phyloP scores from a whole-genome alignment of 2,888 invertebrate species.

The Acleris sparsana region DNA sequence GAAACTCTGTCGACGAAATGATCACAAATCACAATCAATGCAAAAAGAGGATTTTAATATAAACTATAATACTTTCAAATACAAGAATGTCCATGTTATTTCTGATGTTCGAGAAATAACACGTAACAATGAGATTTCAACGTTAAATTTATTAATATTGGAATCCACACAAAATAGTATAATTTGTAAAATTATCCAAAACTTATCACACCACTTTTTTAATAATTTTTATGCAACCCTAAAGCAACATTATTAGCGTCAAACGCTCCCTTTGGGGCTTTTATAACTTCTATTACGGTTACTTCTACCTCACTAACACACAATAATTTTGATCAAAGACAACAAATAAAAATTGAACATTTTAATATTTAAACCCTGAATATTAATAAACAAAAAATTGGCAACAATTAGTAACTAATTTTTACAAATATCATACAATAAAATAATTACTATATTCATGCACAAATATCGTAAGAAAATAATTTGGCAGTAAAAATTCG shows the following conservation, averaged over 20 bases:
- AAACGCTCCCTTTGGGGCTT: conserved; percentile 83
- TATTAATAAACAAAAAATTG: conserved; percentile 79
- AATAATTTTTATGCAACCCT: conserved; percentile 80
- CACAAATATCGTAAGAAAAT: conserved; percentile 83
- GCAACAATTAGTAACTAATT: conserved; percentile 82
- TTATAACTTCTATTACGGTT: conserved; percentile 79
- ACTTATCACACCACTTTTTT: conserved; percentile 82
- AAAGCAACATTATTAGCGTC: conserved; percentile 82
- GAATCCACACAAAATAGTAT: conserved; percentile 83
- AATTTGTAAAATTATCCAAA: conserved; percentile 84
- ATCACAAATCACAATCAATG: conserved; percentile 68
- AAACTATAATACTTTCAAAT: conserved; percentile 65
- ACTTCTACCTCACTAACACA: conserved; percentile 81
- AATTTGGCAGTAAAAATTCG: conserved; percentile 84
- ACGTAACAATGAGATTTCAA: conserved; percentile 63
- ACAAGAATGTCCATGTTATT: conserved; percentile 56
- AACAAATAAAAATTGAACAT: conserved; percentile 81
- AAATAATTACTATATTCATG: conserved; percentile 83
- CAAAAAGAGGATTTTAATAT: conserved; percentile 52
- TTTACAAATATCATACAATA: conserved; percentile 79
- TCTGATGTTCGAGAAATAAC: conserved; percentile 61
- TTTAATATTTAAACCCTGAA: conserved; percentile 82
- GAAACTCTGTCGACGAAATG: conserved; percentile 72
- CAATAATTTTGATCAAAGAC: conserved; percentile 83
- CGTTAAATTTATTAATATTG: conserved; percentile 75